Percentiles rank a stretch among this genome's conserved stretches.
phyloP scores from a whole-genome alignment of 2,113 vertebrate species.

The Gymnocephalus cernua region DNA sequence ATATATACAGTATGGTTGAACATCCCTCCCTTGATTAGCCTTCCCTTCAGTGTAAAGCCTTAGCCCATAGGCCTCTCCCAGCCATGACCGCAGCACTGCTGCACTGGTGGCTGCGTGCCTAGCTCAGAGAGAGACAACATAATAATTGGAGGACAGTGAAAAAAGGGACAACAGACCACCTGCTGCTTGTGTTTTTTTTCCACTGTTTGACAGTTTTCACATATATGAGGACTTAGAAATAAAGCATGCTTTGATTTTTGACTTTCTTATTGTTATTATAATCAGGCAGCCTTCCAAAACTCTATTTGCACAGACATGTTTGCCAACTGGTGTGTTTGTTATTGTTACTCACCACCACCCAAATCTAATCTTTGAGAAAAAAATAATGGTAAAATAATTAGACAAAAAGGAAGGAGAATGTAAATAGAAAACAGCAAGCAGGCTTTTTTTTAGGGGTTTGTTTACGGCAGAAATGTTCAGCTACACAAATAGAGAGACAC shows the following conservation, averaged over 20 bases:
- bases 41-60: constrained; percentile 13
- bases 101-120: constrained; percentile 60
- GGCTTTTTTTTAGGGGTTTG: constrained; percentile 6
- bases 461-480: constrained; percentile 27
- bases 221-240: constrained; percentile 47
- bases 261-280: constrained; percentile 57
- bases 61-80: constrained; percentile 31
- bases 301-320: constrained; percentile 55
- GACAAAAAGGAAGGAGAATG: constrained; percentile 33
- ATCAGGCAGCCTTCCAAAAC: constrained; percentile 63
- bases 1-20: not conserved
- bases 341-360: constrained; percentile 17
- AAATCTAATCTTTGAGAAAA: constrained; percentile 59
- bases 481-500: constrained; percentile 36
- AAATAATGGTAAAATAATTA: constrained; percentile 47
- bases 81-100: constrained; percentile 49
- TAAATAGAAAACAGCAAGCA: constrained; percentile 23
- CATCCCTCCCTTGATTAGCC: not conserved
- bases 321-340: constrained; percentile 67
- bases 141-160: constrained; percentile 50
- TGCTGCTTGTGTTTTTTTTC: constrained; percentile 45
- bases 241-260: constrained; percentile 46
- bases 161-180: constrained; percentile 57
- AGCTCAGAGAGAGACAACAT: constrained; percentile 32
- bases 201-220: constrained; percentile 46